A percentile compares a stretch with the other conserved stretches of the same genome.
Conservation (phyloP, 2,113 vertebrate genomes). For the Notothenia coriiceps region DNA sequence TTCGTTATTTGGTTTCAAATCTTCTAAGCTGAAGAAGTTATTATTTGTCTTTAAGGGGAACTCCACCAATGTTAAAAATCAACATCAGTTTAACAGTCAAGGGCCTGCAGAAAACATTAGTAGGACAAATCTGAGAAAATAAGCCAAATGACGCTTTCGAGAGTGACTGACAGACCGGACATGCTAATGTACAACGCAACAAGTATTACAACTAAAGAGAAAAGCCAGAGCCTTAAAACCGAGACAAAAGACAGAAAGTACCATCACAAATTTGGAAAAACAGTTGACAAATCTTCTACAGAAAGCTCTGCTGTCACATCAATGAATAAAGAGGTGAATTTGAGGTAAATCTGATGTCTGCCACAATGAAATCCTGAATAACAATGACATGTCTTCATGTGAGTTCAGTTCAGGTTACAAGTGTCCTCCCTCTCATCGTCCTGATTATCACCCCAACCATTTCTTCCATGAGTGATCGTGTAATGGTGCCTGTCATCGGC, state of each 20-base stretch:
- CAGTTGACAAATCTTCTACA: neutral
- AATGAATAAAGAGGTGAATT: neutral
- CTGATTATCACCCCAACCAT: conserved; percentile 33
- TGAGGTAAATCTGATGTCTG: neutral
- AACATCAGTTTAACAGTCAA: neutral
- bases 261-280: neutral
- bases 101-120: no score
- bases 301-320: neutral
- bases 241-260: neutral
- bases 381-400: neutral
- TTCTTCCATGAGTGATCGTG: conserved; percentile 24
- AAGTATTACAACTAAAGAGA: neutral
- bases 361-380: neutral
- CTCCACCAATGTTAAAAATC: neutral
- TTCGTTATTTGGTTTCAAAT: neutral
- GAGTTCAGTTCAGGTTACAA: conserved; percentile 26
- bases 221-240: neutral
- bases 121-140: no score
- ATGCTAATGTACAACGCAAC: neutral
- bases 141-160: no score
- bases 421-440: conserved; percentile 1
- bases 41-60: no score
- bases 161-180: no score
- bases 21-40: neutral
- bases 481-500: conserved; percentile 58